These are phyloP conservation scores for Eretmocerus hayati DNA, from an alignment of 2,888 invertebrate species.

Conservation along the genomic window DNA sequence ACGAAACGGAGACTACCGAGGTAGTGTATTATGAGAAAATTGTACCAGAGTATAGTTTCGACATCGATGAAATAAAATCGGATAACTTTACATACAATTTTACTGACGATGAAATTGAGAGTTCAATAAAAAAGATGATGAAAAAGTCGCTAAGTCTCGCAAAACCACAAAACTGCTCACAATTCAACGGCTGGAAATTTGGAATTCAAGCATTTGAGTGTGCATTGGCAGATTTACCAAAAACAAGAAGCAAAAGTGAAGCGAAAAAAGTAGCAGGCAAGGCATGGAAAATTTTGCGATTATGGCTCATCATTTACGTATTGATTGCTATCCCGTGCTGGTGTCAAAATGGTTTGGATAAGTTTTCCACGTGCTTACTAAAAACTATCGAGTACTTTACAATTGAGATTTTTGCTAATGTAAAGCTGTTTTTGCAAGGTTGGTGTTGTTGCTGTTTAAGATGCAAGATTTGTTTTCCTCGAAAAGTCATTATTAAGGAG, in stretches of 20 bases:
- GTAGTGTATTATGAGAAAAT: conserved; percentile 46
- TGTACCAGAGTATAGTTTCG: conserved; percentile 48
- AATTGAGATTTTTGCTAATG: too few relatives aligned
- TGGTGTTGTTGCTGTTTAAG: conserved; percentile 57
- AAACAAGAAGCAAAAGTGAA: conserved; percentile 29
- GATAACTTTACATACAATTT: conserved; percentile 45
- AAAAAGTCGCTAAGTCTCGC: conserved; percentile 41
- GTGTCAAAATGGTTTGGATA: conserved; percentile 48
- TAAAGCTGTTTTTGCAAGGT: conserved; percentile 47
- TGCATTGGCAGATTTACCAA: conserved; percentile 40
- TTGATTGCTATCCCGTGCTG: conserved; percentile 49
- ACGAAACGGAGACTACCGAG: conserved; percentile 9
- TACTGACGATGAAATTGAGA: conserved; percentile 35
- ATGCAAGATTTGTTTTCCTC: conserved; percentile 55
- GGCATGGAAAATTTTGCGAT: conserved; percentile 37
- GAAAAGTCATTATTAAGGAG: conserved; percentile 50
- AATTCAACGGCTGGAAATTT: conserved; percentile 46
- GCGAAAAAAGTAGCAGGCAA: conserved; percentile 31
- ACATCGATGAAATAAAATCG: conserved; percentile 37
- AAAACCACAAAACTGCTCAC: conserved; percentile 47
- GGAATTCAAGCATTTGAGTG: conserved; percentile 35
- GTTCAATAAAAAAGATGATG: conserved; percentile 33
- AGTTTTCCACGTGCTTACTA: too few relatives aligned
- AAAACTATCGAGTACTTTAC: too few relatives aligned
- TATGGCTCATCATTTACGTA: conserved; percentile 48